Evolutionary conservation across 2,888 invertebrate species (phyloP), one percentile per base, ranked within the genome.

Genomic region (Adelphocoris suturalis): DNA sequence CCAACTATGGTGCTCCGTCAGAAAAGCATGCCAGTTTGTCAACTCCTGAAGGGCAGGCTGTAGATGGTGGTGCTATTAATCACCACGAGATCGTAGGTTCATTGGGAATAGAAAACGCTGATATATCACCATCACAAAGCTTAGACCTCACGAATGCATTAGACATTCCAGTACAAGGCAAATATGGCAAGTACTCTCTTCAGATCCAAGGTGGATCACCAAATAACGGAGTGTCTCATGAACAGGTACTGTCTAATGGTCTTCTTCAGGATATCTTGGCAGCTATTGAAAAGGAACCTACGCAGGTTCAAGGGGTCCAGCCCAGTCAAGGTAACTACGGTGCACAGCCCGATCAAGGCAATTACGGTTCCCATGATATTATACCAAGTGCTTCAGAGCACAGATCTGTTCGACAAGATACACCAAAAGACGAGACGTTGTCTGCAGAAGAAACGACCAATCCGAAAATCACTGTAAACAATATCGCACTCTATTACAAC

Each of bases 201-300:
- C 97, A 97, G 93, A 97, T 97, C 84, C 97, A 97, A 92, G 95
- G 96, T 91, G 92, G 93, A 0, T 94, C 93, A 91, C 94, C 94
- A 0, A 75, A 75, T 0, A 94, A 94, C 91, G 93, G 93, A 5
- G 94, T 92, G 28, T 95, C 96, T 14, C 97, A 97, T 92, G 96
- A 96, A 16, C 96, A 97, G 93, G 94, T 97, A 0, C 93, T 97
- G 0, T 97, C 97, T 0, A 96, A 97, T 92, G 97, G 96, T 0
- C 94, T 97, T 0, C 93, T 97, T 0, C 97, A 97, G 92, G 96
- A 97, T 86, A 97, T 97, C 89, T 93, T 97, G 1, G 95, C 96
- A 91, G 97, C 97, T 0, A 97, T 97, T 82, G 97, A 97, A 92
- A 96, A 97, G 0, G 93, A 93, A 90, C 93, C 91, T 12, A 82